Evolutionary conservation across 2,113 vertebrate species (phyloP).

Genomic region (Oceanites oceanicus): DNA sequence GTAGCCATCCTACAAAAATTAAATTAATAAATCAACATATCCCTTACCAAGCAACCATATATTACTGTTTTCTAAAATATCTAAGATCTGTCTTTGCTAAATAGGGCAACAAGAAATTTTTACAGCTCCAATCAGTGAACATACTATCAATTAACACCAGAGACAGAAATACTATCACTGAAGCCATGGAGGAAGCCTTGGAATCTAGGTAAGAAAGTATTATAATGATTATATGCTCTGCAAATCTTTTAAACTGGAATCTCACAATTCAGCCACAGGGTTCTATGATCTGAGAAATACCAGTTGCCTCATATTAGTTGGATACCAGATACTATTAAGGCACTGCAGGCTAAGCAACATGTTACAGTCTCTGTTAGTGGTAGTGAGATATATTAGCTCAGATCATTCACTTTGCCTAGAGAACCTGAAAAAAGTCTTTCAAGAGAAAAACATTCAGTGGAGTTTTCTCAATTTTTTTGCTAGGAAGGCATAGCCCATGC

Average conservation of each 20-base stretch:
- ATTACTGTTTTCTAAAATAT: background rate
- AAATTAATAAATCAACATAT: background rate
- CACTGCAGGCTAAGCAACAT: background rate
- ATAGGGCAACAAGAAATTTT: background rate
- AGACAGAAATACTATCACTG: background rate
- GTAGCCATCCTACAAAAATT: background rate
- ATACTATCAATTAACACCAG: background rate
- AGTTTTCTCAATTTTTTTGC: background rate
- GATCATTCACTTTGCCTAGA: background rate
- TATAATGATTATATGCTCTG: background rate
- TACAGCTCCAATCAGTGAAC: background rate
- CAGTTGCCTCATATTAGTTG: background rate
- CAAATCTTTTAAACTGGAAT: slow-evolving; percentile 14
- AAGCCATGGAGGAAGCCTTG: background rate
- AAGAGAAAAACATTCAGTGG: background rate
- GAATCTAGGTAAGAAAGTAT: background rate
- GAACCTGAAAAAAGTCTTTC: background rate
- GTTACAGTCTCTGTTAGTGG: background rate
- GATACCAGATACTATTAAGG: background rate
- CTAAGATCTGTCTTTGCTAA: background rate
- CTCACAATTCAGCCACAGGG: background rate
- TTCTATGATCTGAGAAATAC: background rate
- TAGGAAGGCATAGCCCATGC: background rate
- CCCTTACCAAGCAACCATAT: background rate
- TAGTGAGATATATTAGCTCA: background rate